A percentile compares a stretch with the other conserved stretches of the same genome.
Evolutionary conservation across 35 echinoderm and acorn worm genomes (phyloP).

Genomic region (Amphiura filiformis): DNA sequence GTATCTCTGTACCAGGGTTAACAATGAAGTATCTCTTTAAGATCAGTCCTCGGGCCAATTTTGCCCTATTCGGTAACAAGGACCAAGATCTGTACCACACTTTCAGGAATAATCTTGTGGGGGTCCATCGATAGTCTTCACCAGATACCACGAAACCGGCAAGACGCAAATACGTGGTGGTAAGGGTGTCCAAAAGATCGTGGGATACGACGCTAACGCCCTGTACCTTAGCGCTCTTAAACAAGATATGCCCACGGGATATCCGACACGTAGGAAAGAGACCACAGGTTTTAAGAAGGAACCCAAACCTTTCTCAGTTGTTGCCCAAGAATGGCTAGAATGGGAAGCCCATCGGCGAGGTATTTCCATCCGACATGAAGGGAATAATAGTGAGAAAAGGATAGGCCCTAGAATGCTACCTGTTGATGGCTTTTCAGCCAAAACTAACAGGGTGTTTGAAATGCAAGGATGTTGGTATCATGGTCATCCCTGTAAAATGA

Average conservation of each 20-base stretch:
- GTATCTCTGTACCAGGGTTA: conserved; percentile 36
- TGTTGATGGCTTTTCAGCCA: conserved; percentile 35
- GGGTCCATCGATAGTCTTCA: conserved; percentile 28
- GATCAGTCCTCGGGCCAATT: not conserved
- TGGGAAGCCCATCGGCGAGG: conserved; percentile 21
- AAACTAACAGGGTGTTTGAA: conserved; percentile 42
- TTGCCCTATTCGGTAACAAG: not conserved
- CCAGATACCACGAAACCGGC: conserved; percentile 32
- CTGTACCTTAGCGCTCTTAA: conserved; percentile 48
- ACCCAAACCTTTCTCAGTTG: not conserved
- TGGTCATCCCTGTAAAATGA: conserved; percentile 54
- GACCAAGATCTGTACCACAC: not conserved
- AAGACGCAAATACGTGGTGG: conserved; percentile 34
- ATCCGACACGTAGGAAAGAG: conserved; percentile 24
- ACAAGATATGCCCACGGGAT: conserved; percentile 53
- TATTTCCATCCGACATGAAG: conserved; percentile 26
- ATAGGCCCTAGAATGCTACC: conserved; percentile 26
- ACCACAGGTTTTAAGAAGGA: conserved; percentile 7
- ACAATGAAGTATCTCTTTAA: conserved; percentile 14
- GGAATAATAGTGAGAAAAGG: conserved; percentile 27
- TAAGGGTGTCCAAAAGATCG: conserved; percentile 21
- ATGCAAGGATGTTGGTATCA: conserved; percentile 62
- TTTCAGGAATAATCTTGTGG: not conserved
- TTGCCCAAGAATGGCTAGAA: conserved; percentile 26
- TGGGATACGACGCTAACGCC: conserved; percentile 60